Base-by-base conservation (phyloP, 92 coral and sea anemone species). In the Montipora capitata region DNA sequence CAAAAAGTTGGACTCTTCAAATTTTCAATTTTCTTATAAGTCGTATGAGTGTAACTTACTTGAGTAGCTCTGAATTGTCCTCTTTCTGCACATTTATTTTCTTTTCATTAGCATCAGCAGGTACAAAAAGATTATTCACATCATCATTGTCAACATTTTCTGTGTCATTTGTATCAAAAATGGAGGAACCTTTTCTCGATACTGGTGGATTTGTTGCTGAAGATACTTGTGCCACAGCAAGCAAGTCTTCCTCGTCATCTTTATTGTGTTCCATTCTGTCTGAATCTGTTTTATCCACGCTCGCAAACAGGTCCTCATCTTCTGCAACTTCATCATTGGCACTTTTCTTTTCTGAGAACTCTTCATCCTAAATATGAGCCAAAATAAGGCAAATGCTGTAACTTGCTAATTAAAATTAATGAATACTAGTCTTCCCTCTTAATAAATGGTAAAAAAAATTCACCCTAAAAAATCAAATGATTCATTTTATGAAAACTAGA, bases 241-340 rank as follows among this genome's bases (percentile, higher is more conserved):
- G 62, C 20, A 96, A 74, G 11, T 88, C 97, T 78, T 80, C 83
- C 39, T 85, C 91, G 18, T 68, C 93, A 44, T 90, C 97, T 18
- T 82, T 87, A 4, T 85, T 91, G 27, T 80, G 81, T 12, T 80
- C 83, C 8, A 86, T 78, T 43, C 78, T 40, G 2, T 68, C 77
- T 43, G 51, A 84, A 59, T 90, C 94, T 2, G 88, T 78, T 17
- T 75, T 88, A 10, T 89, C 85, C n/a, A 78, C 56, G 5, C 75
- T 80, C 9, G 96, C 98, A 91, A 97, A 97, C 67, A 95, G 59
- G 83, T 95, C 98, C 38, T 94, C 89, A 49, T 97, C 99, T 13
- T 88, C 96, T 18, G 78, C 87, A 1, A 44, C 88, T 15, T 90
- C 95, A 43, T 64, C 84, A 41, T 92, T 83, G 3, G 85, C 38